These are phyloP conservation scores for Sphyrna mokarran DNA, from an alignment of 2,113 vertebrate species.

Conservation along the genomic window DNA sequence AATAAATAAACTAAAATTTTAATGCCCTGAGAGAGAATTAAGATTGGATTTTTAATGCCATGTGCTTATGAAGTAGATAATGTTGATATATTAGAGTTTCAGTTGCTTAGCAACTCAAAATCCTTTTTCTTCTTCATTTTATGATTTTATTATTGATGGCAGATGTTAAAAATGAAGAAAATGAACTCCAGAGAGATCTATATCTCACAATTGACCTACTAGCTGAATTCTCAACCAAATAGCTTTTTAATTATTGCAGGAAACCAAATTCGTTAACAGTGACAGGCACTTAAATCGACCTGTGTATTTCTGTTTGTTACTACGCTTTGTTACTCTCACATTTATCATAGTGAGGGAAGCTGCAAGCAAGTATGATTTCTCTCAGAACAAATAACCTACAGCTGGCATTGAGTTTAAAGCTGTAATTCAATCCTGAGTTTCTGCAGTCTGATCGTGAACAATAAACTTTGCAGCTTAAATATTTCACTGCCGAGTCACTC, in stretches of 20 bases:
- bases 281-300: background rate
- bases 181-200: background rate
- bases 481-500: background rate
- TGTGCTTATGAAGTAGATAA: background rate
- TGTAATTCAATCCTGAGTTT: background rate
- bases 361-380: background rate
- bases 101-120: background rate
- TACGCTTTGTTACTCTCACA: background rate
- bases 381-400: background rate
- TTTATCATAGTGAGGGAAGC: background rate
- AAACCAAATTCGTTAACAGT: background rate
- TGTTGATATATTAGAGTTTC: background rate
- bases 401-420: background rate
- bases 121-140: background rate
- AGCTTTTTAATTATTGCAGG: background rate
- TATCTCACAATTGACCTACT: background rate
- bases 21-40: background rate
- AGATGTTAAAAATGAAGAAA: background rate
- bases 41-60: background rate
- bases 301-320: background rate
- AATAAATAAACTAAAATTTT: no score
- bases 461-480: background rate
- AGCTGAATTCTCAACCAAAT: background rate
- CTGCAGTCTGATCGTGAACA: background rate
- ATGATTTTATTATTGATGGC: background rate